Percentiles rank a stretch among this genome's conserved stretches.
These are phyloP conservation scores for Oedothorax gibbosus DNA, from an alignment of 1,140 invertebrate species.

Conservation along the genomic window DNA sequence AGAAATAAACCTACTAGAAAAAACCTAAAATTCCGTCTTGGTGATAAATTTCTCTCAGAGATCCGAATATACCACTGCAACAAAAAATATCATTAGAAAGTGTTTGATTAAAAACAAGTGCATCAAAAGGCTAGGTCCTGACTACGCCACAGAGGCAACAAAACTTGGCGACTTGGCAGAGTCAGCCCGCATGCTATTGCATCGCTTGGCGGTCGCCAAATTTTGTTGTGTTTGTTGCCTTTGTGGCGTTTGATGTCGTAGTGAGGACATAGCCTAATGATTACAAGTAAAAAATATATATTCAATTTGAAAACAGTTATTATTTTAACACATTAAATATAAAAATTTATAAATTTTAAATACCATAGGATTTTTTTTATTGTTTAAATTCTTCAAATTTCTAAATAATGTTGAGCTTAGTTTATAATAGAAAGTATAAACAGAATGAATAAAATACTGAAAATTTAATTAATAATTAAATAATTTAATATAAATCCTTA, in stretches of 20 bases:
- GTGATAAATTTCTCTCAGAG: constrained; percentile 81
- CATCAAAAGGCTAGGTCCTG: too few species aligned
- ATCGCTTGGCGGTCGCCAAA: too few species aligned
- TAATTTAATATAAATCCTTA: neutral
- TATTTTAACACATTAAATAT: constrained; percentile 24
- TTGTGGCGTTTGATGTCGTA: too few species aligned
- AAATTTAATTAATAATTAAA: too few species aligned
- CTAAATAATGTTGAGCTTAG: neutral
- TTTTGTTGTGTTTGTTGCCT: too few species aligned
- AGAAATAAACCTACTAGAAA: constrained; percentile 72
- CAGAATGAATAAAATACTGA: constrained; percentile 9
- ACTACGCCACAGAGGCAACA: too few species aligned
- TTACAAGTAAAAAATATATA: neutral
- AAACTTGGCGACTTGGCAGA: too few species aligned
- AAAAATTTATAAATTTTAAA: neutral
- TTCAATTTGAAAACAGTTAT: neutral
- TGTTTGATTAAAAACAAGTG: neutral
- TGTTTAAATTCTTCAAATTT: neutral
- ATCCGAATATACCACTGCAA: constrained; percentile 77
- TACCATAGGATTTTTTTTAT: neutral
- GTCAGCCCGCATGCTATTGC: too few species aligned
- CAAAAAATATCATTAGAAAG: constrained; percentile 25
- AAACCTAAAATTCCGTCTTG: constrained; percentile 87
- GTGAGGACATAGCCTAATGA: too few species aligned
- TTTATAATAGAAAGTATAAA: neutral